Base-by-base conservation (phyloP, 2,113 vertebrate species). In the Chloropsis cyanopogon region DNA sequence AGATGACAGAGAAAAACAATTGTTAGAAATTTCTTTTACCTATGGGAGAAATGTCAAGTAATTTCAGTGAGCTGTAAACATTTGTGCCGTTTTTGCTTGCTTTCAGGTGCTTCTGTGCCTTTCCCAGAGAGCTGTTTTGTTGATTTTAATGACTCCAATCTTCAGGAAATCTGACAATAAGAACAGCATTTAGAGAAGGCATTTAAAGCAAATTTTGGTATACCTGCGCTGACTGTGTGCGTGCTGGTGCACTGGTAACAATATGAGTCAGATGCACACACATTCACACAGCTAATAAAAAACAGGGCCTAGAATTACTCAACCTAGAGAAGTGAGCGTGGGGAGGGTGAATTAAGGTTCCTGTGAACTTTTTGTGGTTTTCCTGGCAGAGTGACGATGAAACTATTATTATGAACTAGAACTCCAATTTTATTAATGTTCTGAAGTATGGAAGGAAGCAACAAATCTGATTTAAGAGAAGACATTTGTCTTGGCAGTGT, bases 381-480 rank as follows among this genome's bases (percentile, higher is more conserved):
- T 91, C 70, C 71, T 92, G 82, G 85, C 90, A 82, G 49, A 69
- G 68, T 53, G 81, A 93, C 44, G 93, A 84, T 75, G 80, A 95
- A 95, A 94, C 81, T 78, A 75, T 94, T 92, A 97, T 94, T 97
- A 97, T 92, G 95, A 94, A 94, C 92, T 83, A 94, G 80, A 91
- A 82, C 96, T 97, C 86, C 82, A 79, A 18, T 98, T 97, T 97
- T 97, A 97, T 97, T 94, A 82, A 97, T 97, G 92, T 97, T 95
- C 96, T 96, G 95, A 95, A 97, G 93, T 91, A 97, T 96, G 92
- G 96, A 97, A 96, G 92, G 94, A 98, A 97, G 97, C 95, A 96
- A 97, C 97, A 97, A 97, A 98, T 97, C 93, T 97, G 97, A 98
- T 97, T 98, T 98, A 98, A 98, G 97, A 97, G 96, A 97, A 97